Conservation (phyloP, 2,797 vertebrate species). For the Babyrousa celebensis region DNA sequence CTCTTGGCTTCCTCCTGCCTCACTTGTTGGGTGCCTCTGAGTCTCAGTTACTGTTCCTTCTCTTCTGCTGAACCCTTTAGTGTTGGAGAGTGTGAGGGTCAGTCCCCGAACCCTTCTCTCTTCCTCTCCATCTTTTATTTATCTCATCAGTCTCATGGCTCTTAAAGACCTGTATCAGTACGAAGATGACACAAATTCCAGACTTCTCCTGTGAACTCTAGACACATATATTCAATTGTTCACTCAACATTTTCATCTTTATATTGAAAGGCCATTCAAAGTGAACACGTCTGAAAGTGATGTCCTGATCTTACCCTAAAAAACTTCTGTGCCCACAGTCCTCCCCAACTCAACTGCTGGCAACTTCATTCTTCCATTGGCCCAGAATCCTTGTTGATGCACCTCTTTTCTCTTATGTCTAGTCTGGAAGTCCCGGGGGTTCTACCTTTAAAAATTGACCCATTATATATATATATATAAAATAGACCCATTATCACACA, state of each 20-base stretch:
- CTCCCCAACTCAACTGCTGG: background rate
- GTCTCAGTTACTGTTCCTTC: background rate
- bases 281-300: background rate
- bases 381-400: background rate
- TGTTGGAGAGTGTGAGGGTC: background rate
- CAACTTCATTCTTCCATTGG: background rate
- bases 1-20: background rate
- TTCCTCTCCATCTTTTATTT: background rate
- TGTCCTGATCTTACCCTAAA: background rate
- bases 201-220: background rate
- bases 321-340: background rate
- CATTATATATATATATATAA: too few species aligned
- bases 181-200: background rate
- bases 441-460: background rate
- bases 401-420: background rate
- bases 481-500: background rate
- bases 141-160: background rate
- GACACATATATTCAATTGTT: background rate
- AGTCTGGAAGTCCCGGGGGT: background rate
- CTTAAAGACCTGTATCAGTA: background rate
- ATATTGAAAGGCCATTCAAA: background rate
- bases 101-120: background rate
- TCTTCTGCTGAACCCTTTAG: background rate
- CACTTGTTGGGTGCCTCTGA: background rate
- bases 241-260: conserved; percentile 17